phyloP scores from a whole-genome alignment of 2,797 vertebrate genomes.

The Lycodopsis pacificus region DNA sequence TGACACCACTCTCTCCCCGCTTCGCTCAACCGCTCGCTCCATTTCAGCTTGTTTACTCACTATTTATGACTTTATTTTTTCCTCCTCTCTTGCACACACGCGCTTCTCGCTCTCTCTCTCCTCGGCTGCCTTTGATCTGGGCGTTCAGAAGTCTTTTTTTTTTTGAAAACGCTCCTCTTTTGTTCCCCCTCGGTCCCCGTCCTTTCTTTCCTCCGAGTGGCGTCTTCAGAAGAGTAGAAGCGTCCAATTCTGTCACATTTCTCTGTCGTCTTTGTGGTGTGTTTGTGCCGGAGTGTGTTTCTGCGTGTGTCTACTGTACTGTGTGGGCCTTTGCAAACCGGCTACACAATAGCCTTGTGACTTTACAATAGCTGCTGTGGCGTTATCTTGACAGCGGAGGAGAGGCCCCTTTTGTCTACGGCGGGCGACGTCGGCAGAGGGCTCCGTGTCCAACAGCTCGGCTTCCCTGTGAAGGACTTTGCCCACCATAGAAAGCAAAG shows the following conservation, averaged over 20 bases:
- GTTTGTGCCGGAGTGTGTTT: constrained; percentile 59
- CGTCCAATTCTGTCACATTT: constrained; percentile 79
- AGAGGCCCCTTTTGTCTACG: constrained; percentile 79
- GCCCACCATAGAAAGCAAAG: constrained; percentile 5
- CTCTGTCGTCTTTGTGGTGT: constrained; percentile 66
- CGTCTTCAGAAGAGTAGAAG: constrained; percentile 72
- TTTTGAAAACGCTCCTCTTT: constrained; percentile 75
- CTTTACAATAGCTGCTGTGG: constrained; percentile 75
- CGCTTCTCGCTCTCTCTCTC: constrained; percentile 36
- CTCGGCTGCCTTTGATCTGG: constrained; percentile 74
- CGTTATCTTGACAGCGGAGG: constrained; percentile 81
- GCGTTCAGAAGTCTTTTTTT: constrained; percentile 76
- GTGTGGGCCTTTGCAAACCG: constrained; percentile 58
- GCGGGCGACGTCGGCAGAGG: constrained; percentile 56
- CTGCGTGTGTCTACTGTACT: constrained; percentile 45
- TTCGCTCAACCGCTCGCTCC: constrained; percentile 58
- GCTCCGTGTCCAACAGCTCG: constrained; percentile 63
- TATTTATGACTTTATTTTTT: constrained; percentile 62
- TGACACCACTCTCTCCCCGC: constrained; percentile 55
- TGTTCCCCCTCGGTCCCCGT: constrained; percentile 63
- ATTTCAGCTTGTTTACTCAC: constrained; percentile 64
- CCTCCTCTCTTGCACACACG: constrained; percentile 24
- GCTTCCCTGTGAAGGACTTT: constrained; percentile 43
- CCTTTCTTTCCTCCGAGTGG: constrained; percentile 51
- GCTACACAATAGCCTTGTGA: constrained; percentile 76